These are phyloP conservation scores for Geococcyx californianus DNA, from an alignment of 2,113 vertebrate species.

Conservation along the genomic window DNA sequence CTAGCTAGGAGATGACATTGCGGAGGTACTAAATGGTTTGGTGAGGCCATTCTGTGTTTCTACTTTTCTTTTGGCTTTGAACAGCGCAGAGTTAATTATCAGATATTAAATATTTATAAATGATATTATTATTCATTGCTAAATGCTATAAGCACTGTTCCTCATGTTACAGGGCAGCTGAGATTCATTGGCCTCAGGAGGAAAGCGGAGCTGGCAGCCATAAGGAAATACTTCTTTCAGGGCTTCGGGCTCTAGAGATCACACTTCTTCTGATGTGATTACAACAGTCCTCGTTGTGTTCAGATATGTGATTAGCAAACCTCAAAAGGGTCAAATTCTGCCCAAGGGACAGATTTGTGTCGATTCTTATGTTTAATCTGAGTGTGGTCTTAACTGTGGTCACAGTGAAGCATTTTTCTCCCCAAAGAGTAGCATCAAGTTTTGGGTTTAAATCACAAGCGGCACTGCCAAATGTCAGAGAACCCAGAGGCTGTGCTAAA, in stretches of 20 bases:
- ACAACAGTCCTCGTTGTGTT: background rate
- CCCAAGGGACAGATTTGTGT: background rate
- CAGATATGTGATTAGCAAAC: background rate
- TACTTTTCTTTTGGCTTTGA: background rate
- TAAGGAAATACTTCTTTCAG: background rate
- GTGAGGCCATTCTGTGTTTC: background rate
- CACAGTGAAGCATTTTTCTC: background rate
- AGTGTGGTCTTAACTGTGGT: background rate
- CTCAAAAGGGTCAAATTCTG: background rate
- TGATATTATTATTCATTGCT: background rate
- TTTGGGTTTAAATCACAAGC: background rate
- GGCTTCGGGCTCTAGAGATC: background rate
- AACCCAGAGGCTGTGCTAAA: background rate
- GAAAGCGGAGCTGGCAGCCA: rapidly evolving
- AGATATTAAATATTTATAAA: slow-evolving; percentile 40
- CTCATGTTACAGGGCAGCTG: background rate
- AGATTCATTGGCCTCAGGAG: background rate
- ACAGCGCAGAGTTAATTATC: slow-evolving; percentile 13
- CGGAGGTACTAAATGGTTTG: background rate
- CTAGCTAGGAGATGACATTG: background rate
- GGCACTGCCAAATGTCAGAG: background rate
- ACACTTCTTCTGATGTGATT: background rate
- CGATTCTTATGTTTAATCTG: background rate
- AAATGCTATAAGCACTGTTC: background rate
- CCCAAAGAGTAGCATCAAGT: rapidly evolving